Evolutionary conservation across 2,113 vertebrate species (phyloP), one percentile per base, ranked within the genome.

Genomic region (Gnathonemus echidnorhynchus): DNA sequence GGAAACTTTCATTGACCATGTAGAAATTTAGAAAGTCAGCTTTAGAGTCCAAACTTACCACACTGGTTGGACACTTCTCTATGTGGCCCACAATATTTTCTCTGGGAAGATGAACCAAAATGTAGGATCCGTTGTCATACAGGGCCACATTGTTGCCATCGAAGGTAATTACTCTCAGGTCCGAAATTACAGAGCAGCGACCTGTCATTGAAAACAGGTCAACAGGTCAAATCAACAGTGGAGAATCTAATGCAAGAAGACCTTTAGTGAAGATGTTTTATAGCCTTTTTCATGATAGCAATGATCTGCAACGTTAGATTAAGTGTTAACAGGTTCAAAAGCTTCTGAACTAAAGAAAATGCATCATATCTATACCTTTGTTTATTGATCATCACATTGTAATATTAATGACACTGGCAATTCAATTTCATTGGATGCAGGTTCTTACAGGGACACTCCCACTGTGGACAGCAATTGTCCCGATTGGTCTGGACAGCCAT

Each of bases 81-180:
- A 99, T 97, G 45, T 98, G 97, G 90, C 97, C 98, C 91, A 99
- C 95, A 91, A 99, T 96, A 66, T 94, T 96, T 95, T 99, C 98
- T 92, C 93, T 96, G 24, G 98, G 97, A 91, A 99, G 94, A 91
- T 95, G 96, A 62, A 99, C 97, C 95, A 99, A 94, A 92, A 99
- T 95, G 88, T 99, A 99, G 89, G 98, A 98, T 92, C 98, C 98
- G 86, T 96, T 97, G 89, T 98, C 98, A 90, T 98, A 99, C 53
- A 99, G 93, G 24, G 98, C 98, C 87, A 98, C 96, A 27, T 97
- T 99, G 93, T 99, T 99, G 90, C 98, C 98, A 92, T 99, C 98
- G 88, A 99, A 99, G 0, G 98, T 99, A 91, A 99, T 98, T 77
- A 99, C 95, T 19, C 98, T 98, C 89, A 99, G 93, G 93, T 99